A percentile compares a stretch with the other conserved stretches of the same genome.
Conservation (phyloP, 1,140 invertebrate species). For the Aphidius ervi region DNA sequence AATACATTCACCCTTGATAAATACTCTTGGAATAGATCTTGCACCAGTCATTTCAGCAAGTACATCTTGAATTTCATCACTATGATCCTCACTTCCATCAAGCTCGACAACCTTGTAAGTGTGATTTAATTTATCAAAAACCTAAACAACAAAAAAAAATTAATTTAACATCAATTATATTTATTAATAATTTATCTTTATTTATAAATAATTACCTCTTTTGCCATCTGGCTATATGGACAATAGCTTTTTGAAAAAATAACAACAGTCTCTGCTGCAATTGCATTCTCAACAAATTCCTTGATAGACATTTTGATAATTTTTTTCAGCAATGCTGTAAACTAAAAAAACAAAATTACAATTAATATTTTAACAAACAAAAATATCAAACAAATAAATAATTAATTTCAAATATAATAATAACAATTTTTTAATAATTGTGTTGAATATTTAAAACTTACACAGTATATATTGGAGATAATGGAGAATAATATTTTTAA, state of each 20-base stretch:
- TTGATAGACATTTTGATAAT: constrained; percentile 34
- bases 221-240: constrained; percentile 84
- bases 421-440: too few species aligned
- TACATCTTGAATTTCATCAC: constrained; percentile 72
- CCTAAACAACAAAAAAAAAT: constrained; percentile 51
- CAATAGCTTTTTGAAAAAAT: constrained; percentile 89
- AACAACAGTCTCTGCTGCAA: constrained; percentile 71
- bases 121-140: constrained; percentile 68
- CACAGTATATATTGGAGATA: too few species aligned
- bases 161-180: background rate
- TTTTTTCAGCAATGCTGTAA: constrained; percentile 31
- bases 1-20: constrained; percentile 83
- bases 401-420: too few species aligned
- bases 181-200: background rate
- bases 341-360: constrained; percentile 32
- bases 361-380: too few species aligned
- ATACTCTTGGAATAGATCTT: constrained; percentile 85
- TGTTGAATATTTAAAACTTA: too few species aligned
- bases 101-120: constrained; percentile 76
- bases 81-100: constrained; percentile 74
- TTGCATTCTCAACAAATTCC: constrained; percentile 58
- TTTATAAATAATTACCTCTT: constrained; percentile 48
- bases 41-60: constrained; percentile 79
- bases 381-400: too few species aligned
- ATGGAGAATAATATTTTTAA: too few species aligned